phyloP scores from a whole-genome alignment of 2,888 invertebrate genomes.

The Hylaea fasciaria region DNA sequence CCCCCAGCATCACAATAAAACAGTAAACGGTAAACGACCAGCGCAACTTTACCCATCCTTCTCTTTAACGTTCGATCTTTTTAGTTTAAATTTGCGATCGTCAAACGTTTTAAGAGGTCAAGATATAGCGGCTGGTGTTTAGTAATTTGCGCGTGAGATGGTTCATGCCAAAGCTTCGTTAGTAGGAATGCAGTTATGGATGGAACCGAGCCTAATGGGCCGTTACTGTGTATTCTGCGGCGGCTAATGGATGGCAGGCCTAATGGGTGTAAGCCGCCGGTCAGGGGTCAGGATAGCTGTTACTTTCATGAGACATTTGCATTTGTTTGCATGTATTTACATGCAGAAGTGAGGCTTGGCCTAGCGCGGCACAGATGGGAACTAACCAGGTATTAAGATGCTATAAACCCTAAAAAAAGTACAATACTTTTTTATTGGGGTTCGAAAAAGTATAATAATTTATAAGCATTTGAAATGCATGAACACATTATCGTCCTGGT shows the following conservation, averaged over 20 bases:
- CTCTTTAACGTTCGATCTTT: slow-evolving; percentile 37
- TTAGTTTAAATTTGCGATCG: slow-evolving; percentile 33
- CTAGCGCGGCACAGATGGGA: too few relatives aligned
- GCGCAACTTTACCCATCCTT: slow-evolving; percentile 53
- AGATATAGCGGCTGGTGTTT: slow-evolving; percentile 42
- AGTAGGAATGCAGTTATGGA: slow-evolving; percentile 43
- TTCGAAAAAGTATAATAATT: too few relatives aligned
- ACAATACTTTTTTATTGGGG: too few relatives aligned
- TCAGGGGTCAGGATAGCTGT: slow-evolving; percentile 27
- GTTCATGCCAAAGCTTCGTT: slow-evolving; percentile 58
- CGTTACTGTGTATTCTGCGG: slow-evolving; percentile 25
- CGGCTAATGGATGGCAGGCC: slow-evolving; percentile 32
- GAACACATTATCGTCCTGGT: too few relatives aligned
- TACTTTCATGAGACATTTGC: slow-evolving; percentile 23
- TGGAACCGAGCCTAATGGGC: slow-evolving; percentile 31
- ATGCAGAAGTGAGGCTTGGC: neutral
- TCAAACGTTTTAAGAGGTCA: slow-evolving; percentile 39
- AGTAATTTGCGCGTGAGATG: slow-evolving; percentile 70
- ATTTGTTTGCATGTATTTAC: slow-evolving; percentile 21
- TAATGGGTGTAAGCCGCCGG: slow-evolving; percentile 35
- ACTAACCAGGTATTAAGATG: neutral
- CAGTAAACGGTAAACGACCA: slow-evolving; percentile 62
- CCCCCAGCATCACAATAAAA: slow-evolving; percentile 64
- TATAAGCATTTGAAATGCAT: too few relatives aligned
- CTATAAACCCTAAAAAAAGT: too few relatives aligned